A percentile compares a stretch with the other conserved stretches of the same genome.
Evolutionary conservation across 2,888 invertebrate genomes (phyloP).

Genomic region (Craniophora ligustri): DNA sequence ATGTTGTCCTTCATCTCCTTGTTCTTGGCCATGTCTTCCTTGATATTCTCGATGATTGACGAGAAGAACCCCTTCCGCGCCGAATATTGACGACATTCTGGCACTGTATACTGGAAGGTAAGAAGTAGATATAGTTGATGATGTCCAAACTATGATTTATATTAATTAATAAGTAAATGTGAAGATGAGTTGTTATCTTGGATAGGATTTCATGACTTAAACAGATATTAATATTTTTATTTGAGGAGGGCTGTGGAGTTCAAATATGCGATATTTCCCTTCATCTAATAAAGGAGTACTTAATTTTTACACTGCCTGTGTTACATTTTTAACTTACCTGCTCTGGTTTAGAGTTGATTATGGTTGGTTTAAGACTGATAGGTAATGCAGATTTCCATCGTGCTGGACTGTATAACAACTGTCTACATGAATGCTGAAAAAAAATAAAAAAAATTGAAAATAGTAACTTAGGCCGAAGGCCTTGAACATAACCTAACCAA

Average conservation of each 20-base stretch:
- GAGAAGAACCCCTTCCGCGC: constrained; percentile 93
- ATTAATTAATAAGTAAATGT: too few relatives aligned
- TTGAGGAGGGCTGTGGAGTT: not conserved
- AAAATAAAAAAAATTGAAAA: constrained; percentile 46
- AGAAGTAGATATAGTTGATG: too few relatives aligned
- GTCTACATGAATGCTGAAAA: constrained; percentile 85
- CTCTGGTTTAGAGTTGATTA: constrained; percentile 70
- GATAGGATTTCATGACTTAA: constrained; percentile 42
- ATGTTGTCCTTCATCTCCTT: constrained; percentile 99
- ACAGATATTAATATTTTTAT: constrained; percentile 10
- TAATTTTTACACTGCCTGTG: constrained; percentile 9
- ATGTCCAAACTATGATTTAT: too few relatives aligned
- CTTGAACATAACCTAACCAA: constrained; percentile 73
- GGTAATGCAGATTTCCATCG: constrained; percentile 83
- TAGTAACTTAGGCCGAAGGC: constrained; percentile 60
- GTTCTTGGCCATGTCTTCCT: constrained; percentile 97
- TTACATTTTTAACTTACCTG: constrained; percentile 64
- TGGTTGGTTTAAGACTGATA: constrained; percentile 73
- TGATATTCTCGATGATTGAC: constrained; percentile 96
- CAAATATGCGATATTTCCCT: not conserved
- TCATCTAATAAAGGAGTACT: not conserved
- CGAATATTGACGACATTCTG: constrained; percentile 82
- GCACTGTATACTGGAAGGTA: constrained; percentile 64
- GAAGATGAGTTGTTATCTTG: too few relatives aligned
- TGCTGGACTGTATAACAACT: constrained; percentile 79